These are phyloP conservation scores for Metridium senile DNA, from an alignment of 92 coral and sea anemone genomes.

Conservation along the genomic window DNA sequence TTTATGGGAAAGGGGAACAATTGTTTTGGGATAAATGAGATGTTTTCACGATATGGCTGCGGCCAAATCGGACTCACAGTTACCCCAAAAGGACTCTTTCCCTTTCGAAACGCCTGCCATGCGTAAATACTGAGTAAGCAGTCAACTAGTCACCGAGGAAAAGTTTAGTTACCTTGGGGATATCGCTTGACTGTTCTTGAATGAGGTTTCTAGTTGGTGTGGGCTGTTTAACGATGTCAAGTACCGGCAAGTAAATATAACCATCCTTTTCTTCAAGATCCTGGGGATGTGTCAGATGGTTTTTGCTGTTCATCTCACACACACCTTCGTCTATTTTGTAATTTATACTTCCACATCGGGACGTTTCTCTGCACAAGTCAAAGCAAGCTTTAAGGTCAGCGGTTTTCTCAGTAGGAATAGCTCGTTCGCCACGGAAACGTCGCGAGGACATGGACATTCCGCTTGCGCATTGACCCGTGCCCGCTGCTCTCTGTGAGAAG, in stretches of 20 bases:
- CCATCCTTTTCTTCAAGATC: not conserved
- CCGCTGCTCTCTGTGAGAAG: not conserved
- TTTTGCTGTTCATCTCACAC: constrained; percentile 20
- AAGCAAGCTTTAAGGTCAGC: constrained; percentile 9
- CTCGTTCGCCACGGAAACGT: not conserved
- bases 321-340: constrained; percentile 1
- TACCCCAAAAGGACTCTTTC: too few species aligned
- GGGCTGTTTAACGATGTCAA: not conserved
- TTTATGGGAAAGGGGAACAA: too few species aligned
- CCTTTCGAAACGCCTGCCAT: not conserved
- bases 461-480: not conserved
- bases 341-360: constrained; percentile 20
- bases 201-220: too few species aligned
- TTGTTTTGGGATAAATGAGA: too few species aligned
- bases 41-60: too few species aligned
- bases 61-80: too few species aligned
- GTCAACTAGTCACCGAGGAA: not conserved
- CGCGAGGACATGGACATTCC: not conserved
- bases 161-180: not conserved
- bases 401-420: not conserved
- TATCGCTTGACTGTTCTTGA: not conserved
- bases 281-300: constrained; percentile 7
- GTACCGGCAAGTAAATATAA: not conserved
- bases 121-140: not conserved
- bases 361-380: constrained; percentile 7